A percentile compares a stretch with the other conserved stretches of the same genome.
Evolutionary conservation across 2,113 vertebrate genomes (phyloP).

Genomic region (Lepisosteus osseus): DNA sequence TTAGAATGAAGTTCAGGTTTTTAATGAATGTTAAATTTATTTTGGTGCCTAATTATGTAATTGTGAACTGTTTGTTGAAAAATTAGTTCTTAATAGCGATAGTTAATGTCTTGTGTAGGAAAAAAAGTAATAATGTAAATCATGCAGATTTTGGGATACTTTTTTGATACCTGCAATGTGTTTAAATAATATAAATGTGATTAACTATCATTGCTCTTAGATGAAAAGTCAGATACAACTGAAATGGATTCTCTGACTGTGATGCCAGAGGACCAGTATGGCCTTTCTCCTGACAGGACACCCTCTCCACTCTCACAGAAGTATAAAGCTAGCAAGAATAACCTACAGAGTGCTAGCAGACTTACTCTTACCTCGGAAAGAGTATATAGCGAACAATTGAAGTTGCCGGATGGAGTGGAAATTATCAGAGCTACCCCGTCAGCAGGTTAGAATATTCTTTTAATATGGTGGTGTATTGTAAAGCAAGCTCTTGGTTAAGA

Average conservation of each 20-base stretch:
- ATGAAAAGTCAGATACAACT: slow-evolving; percentile 55
- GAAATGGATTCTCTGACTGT: slow-evolving; percentile 45
- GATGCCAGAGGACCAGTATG: slow-evolving; percentile 53
- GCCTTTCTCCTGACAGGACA: slow-evolving; percentile 66
- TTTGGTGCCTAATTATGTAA: no score
- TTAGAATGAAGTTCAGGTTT: no score
- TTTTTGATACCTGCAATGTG: background rate
- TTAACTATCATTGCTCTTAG: slow-evolving; percentile 50
- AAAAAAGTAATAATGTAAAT: no score
- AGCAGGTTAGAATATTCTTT: slow-evolving; percentile 75
- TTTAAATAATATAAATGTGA: background rate
- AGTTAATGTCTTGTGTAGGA: no score
- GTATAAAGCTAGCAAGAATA: slow-evolving; percentile 77
- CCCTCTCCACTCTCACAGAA: slow-evolving; percentile 68
- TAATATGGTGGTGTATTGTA: no score
- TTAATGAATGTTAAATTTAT: no score
- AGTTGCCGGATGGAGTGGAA: slow-evolving; percentile 84
- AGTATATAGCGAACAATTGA: slow-evolving; percentile 84
- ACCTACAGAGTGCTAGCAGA: slow-evolving; percentile 87
- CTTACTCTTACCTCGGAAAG: slow-evolving; percentile 78
- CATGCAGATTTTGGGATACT: no score
- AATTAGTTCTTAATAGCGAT: no score
- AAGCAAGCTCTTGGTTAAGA: no score
- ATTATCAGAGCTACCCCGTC: slow-evolving; percentile 86
- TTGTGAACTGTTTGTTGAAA: no score